Base-by-base conservation (phyloP, 2,888 invertebrate species). In the Neoitamus cyanurus region DNA sequence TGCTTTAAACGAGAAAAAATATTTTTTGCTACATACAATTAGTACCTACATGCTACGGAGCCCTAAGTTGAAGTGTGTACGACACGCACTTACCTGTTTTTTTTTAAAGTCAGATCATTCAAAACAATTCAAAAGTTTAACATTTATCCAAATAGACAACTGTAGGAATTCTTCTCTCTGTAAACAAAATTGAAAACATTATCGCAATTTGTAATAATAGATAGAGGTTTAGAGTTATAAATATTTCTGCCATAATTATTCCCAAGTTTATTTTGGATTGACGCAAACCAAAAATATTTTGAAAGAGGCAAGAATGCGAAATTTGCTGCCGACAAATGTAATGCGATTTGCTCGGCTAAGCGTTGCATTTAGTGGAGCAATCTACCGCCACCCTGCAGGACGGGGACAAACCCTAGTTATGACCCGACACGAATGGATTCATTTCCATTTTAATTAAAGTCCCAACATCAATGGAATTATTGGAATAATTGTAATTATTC, bases 381-480 rank as follows among this genome's bases (percentile, higher is more conserved):
- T 70, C 42, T 42, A 7, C 31, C 11, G 28, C 9, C 28, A 3
- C 30, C 6, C 28, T 13, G 4, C 25, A 13, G 70, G 31, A 25
- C n/a, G 30, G 7, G 25, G 70, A 7, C 20, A 15, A 58, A 4
- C 13, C 70, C 4, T n/a, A 70, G 34, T 70, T 70, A 70, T 1
- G 34, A 34, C 70, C 70, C 31, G 25, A 25, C 28, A 2, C 68
- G 31, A n/a, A 28, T 70, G 3, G 13, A 31, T 30, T 34, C n/a
- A 70, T 70, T 70, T 70, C 30, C 70, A 70, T 70, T 70, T 70
- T 70, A 30, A 70, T 70, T 70, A 70, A 70, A 70, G 31, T 13
- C 15, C 30, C n/a, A 70, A 34, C 70, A n/a, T 70, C 70, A 70
- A 70, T 70, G 31, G n/a, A 31, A 34, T 25, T 70, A 30, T 70